phyloP scores from a whole-genome alignment of 2,113 vertebrate species.

The Neolamprologus longior region DNA sequence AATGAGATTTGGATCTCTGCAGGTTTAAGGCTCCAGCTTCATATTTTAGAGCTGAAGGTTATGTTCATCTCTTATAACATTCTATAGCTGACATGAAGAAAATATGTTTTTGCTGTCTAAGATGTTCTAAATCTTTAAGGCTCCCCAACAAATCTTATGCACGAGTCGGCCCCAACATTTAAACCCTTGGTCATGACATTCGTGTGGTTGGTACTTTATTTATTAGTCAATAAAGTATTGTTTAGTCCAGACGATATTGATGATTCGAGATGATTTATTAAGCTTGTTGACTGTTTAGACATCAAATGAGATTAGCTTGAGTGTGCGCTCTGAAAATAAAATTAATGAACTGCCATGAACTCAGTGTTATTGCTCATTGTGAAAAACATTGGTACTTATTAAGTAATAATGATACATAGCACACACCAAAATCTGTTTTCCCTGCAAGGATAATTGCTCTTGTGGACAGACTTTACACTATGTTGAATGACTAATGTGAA shows the following conservation, averaged over 20 bases:
- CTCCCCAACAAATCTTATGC: background rate
- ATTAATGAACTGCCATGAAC: background rate
- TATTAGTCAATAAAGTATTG: background rate
- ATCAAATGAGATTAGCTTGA: background rate
- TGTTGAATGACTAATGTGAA: slow-evolving; percentile 1
- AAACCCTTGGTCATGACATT: background rate
- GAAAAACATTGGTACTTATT: background rate
- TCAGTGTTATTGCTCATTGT: background rate
- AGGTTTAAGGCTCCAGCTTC: background rate
- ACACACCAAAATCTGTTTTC: background rate
- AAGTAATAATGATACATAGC: background rate
- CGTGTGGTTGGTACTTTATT: background rate
- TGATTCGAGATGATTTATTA: background rate
- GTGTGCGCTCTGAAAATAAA: background rate
- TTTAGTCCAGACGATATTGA: background rate
- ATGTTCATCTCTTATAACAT: background rate
- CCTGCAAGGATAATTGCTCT: background rate
- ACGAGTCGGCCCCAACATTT: background rate
- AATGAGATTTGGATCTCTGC: background rate
- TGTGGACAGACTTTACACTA: background rate
- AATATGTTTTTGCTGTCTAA: background rate
- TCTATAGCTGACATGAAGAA: background rate
- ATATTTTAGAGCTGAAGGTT: background rate
- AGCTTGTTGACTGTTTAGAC: background rate
- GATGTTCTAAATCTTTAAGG: background rate